Percentiles rank a stretch among this genome's conserved stretches.
These are phyloP conservation scores for Girardinichthys multiradiatus DNA, from an alignment of 2,113 vertebrate species.

Conservation along the genomic window DNA sequence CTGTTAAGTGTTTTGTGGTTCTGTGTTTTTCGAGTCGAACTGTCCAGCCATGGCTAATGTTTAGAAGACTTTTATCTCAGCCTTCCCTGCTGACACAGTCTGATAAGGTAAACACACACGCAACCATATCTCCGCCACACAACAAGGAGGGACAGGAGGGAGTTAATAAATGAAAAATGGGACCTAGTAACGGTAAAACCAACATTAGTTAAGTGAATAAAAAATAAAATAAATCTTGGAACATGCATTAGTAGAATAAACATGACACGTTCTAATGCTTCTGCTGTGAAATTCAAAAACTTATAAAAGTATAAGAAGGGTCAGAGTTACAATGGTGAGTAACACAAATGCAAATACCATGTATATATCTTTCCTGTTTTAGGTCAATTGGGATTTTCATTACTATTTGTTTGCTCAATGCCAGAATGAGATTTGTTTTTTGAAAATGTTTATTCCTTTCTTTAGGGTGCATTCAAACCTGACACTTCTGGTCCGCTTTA, in stretches of 20 bases:
- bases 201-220: not conserved
- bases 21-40: not conserved
- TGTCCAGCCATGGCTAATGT: slow-evolving; percentile 17
- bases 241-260: not conserved
- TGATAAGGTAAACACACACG: slow-evolving; percentile 12
- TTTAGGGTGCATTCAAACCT: too few relatives aligned
- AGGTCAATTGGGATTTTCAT: too few relatives aligned
- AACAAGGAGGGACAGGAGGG: not conserved
- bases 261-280: not conserved
- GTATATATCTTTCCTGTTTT: too few relatives aligned
- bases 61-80: slow-evolving; percentile 18
- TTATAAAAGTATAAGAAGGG: not conserved
- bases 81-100: slow-evolving; percentile 5
- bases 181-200: not conserved
- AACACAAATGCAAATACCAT: not conserved
- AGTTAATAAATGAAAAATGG: not conserved
- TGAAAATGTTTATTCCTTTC: too few relatives aligned
- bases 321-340: not conserved
- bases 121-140: not conserved
- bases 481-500: too few relatives aligned
- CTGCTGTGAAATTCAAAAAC: not conserved
- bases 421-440: too few relatives aligned
- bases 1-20: not conserved
- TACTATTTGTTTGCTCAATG: too few relatives aligned
- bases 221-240: not conserved